Evolutionary conservation across 2,888 invertebrate species (phyloP), one percentile per base, ranked within the genome.

Genomic region (Tetranychus piercei): DNA sequence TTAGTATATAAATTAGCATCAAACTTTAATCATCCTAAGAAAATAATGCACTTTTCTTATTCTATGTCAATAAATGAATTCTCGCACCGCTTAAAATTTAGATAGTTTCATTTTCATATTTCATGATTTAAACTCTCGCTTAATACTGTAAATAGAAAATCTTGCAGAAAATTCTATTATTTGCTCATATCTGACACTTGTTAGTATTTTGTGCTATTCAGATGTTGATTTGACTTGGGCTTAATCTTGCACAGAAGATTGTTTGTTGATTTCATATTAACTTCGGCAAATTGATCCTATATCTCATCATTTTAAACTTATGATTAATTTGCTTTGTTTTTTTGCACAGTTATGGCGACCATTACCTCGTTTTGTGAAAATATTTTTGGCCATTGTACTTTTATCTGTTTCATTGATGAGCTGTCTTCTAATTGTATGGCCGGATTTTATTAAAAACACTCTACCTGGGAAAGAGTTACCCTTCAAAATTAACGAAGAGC

Each of bases 401-500:
- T 23, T 23, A 20, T 69, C 69, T 20, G 22, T 69, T 22, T 23
- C 34, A 11, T 11, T 69, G 6, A 23, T 23, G 20, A 69, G 69
- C 34, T 23, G 20, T 6, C 20, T 69, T 20, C 69, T 69, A 6
- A 69, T 69, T 8, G 22, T 23, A 11, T 69, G 69, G 69, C 34
- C 69, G 2, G 55, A 55, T 55, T 55, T 55, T 15, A 55, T 55
- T 7, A 69, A 69, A 20, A 69, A 69, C 69, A 69, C 9, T 23
- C 1, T 69, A 20, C 6, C 34, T 9, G 69, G 44, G 18, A 74
- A 44, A 6, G 23, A 74, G 18, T 65, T 4, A 8, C 8, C 64
- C 20, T 23, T 20, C 43, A 75, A 65, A 44, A 74, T 22, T 44
- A n/a, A 20, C 9, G 71, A 55, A 7, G 74, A 64, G 8, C 44